Evolutionary conservation across 2,888 invertebrate genomes (phyloP), one percentile per base, ranked within the genome.

Genomic region (Hipparchia sbordonii): DNA sequence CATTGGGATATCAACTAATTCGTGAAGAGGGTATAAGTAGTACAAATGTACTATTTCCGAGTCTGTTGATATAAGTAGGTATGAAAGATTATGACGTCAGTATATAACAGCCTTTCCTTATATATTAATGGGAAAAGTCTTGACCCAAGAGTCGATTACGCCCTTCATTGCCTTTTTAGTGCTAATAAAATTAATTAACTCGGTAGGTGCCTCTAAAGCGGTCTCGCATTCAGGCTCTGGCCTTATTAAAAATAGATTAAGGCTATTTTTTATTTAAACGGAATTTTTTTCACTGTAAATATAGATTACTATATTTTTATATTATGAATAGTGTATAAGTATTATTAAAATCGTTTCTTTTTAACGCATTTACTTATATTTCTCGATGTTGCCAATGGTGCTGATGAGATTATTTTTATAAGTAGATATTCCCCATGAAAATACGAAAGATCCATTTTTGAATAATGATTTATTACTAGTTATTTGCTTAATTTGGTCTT

Each of bases 261-360:
- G 78, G 81, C 82, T 83, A 82, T 81, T 82, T 77, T 85, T 85
- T 86, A 85, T 86, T 86, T 87, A 80, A 87, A 84, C 66, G 66
- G 81, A 84, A 39, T 86, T 87, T 87, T 84, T 87, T 83, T 87
- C 87, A 85, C 80, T 93, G 92, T 93, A 92, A 87, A 92, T 92
- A 93, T 91, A 90, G 89, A 90, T 85, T 82, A 83, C 84, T 91
- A 92, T 75, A 77, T 77, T 93, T 92, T 92, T 92, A 89, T 92
- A 92, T 87, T 88, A 89, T 90, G 87, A 39, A 84, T 85, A 86
- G 86, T 85, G 83, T 82, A 85, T 89, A 88, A 87, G 85, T 85
- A 89, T 85, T 86, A 74, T 85, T 84, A 82, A 82, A 73, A 84
- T 85, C 85, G 80, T 82, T 87, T 85, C 84, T 82, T 85, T 84